Percentiles rank a stretch among this genome's conserved stretches.
Conservation (phyloP, 2,113 vertebrate genomes). For the Psittacus erithacus region DNA sequence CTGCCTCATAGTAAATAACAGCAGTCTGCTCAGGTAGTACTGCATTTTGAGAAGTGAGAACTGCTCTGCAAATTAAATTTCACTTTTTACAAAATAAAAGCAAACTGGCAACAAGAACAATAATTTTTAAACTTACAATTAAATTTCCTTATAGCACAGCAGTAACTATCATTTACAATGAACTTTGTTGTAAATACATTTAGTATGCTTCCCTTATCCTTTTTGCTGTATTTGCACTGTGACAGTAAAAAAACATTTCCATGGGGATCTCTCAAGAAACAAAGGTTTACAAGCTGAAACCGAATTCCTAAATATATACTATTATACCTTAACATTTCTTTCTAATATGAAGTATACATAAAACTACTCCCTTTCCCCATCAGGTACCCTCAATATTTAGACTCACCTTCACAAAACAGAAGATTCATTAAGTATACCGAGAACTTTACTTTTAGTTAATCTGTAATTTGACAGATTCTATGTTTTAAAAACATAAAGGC, state of each 20-base stretch:
- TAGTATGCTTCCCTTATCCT: neutral
- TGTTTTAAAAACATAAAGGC: neutral
- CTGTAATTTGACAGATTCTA: neutral
- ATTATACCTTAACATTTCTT: neutral
- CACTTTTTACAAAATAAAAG: neutral
- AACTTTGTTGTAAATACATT: neutral
- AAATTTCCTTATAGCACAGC: neutral
- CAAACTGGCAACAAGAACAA: neutral
- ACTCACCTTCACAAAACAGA: neutral
- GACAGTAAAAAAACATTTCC: neutral
- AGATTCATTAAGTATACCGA: neutral
- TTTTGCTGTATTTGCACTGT: neutral
- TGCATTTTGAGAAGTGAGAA: neutral
- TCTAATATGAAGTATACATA: neutral
- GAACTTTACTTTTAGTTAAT: neutral
- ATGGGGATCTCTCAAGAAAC: neutral
- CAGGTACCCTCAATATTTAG: neutral
- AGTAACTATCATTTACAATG: neutral
- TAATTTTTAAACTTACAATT: neutral
- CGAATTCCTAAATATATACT: neutral
- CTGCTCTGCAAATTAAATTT: neutral
- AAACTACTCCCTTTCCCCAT: neutral
- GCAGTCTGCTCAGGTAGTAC: neutral
- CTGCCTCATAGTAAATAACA: neutral
- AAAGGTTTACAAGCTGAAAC: neutral